These are phyloP conservation scores for Podarcis siculus DNA, from an alignment of 2,797 vertebrate genomes.

Conservation along the genomic window DNA sequence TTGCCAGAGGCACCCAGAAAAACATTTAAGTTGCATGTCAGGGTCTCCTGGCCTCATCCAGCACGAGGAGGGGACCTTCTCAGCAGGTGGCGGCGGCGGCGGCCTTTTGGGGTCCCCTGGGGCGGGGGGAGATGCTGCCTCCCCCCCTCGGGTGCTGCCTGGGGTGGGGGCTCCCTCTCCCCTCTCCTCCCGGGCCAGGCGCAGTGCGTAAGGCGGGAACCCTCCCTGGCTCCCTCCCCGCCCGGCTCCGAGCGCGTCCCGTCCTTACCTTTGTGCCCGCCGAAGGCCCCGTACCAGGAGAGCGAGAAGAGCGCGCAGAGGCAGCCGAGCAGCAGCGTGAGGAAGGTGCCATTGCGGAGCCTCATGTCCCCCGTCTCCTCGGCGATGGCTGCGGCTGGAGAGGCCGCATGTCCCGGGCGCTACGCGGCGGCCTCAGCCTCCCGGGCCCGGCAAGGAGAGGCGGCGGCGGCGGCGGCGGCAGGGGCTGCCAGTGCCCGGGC, in stretches of 20 bases:
- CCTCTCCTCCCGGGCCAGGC: background rate
- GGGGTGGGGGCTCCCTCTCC: background rate
- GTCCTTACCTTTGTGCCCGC: slow-evolving; percentile 91
- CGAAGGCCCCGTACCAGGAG: slow-evolving; percentile 97
- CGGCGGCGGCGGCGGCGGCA: slow-evolving; percentile 50
- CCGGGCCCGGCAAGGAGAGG: slow-evolving; percentile 47
- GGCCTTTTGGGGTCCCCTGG: background rate
- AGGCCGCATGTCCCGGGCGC: slow-evolving; percentile 88
- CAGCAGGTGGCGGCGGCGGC: background rate
- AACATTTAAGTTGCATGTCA: background rate
- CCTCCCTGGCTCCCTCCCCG: background rate
- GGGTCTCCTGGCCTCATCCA: background rate
- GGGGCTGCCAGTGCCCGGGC: slow-evolving; percentile 36
- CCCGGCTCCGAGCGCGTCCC: background rate
- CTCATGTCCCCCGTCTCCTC: slow-evolving; percentile 91
- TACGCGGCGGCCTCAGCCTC: slow-evolving; percentile 61
- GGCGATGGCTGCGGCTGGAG: slow-evolving; percentile 76
- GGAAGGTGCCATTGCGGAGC: slow-evolving; percentile 96
- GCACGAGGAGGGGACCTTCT: background rate
- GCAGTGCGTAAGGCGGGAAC: slow-evolving; percentile 24
- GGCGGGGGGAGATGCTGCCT: background rate
- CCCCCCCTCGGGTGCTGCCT: background rate
- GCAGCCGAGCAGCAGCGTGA: slow-evolving; percentile 94
- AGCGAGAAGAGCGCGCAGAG: slow-evolving; percentile 94
- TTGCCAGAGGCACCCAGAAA: too few relatives aligned